Evolutionary conservation across 2,113 vertebrate genomes (phyloP), one percentile per base, ranked within the genome.

Genomic region (Halichoeres trimaculatus): DNA sequence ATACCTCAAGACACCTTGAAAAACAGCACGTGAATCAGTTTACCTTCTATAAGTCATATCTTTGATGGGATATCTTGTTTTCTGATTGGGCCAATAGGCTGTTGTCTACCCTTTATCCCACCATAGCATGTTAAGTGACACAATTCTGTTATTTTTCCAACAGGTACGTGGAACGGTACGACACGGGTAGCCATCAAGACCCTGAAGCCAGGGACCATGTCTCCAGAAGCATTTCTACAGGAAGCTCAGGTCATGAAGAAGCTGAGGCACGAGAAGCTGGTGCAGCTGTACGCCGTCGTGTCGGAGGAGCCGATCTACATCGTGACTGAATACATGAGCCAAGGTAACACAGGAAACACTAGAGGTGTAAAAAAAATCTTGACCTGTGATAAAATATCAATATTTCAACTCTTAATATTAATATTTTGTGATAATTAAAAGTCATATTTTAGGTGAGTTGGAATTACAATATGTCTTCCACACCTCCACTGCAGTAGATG

Each of bases 181-280:
- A 99, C 97, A 10, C 94, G 94, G 19, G 98, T 99, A 57, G 98
- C 97, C 1, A 97, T 99, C 80, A 99, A 99, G 92, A 99, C 98
- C 0, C 92, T 99, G 76, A 98, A 98, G 76, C 96, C 96, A 0
- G 97, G 97, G 76, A 99, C 98, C 34, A 99, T 99, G 98, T 99
- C 98, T 30, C 96, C 97, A 0, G 97, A 98, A 84, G 98, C 98
- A 30, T 99, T 99, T 84, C 94, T 99, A 65, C 96, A 99, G 90
- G 98, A 99, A 88, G 98, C 98, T 2, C 97, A 99, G 89, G 96
- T 99, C 65, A 99, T 99, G 98, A 99, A 99, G 93, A 98, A 98
- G 81, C 93, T 98, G 45, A 86, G 97, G 43, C 97, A 99, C 0
- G 98, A 99, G 94, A 99, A 99, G 83, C 91, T 99, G 85, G 97